These are phyloP conservation scores for Nesogale talazaci DNA, from an alignment of 2,113 vertebrate genomes.

Conservation along the genomic window DNA sequence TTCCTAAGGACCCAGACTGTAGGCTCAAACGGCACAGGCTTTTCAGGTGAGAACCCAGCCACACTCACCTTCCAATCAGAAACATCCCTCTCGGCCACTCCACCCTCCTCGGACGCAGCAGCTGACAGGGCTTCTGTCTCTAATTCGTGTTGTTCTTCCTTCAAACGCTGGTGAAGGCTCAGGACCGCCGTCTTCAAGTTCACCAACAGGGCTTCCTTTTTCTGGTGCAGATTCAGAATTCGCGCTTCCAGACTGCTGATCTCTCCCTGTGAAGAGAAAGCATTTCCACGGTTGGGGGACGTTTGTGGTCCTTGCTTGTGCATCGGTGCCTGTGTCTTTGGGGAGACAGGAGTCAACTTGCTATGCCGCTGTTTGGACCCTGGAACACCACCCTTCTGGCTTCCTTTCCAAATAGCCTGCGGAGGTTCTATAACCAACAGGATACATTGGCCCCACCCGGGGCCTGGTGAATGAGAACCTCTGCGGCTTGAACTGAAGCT, in stretches of 20 bases:
- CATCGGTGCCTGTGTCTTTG: not conserved
- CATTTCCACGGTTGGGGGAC: not conserved
- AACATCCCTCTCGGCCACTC: constrained; percentile 47
- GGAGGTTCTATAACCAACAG: not conserved
- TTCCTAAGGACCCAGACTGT: not conserved
- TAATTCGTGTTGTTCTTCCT: constrained; percentile 76
- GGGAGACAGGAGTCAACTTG: no score
- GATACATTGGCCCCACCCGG: not conserved
- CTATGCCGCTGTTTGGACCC: not conserved
- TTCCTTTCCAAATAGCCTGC: not conserved
- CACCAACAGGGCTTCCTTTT: constrained; percentile 83
- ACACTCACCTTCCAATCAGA: constrained; percentile 81
- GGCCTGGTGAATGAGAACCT: not conserved
- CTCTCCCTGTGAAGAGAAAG: constrained; percentile 80
- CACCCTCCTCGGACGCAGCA: constrained; percentile 48
- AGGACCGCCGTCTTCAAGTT: constrained; percentile 81
- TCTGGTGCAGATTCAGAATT: constrained; percentile 85
- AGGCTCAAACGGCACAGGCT: not conserved
- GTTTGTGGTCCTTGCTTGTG: not conserved
- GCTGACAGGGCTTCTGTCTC: constrained; percentile 64
- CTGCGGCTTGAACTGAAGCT: not conserved
- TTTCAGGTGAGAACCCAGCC: not conserved
- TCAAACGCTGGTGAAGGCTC: constrained; percentile 83
- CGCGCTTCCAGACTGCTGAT: constrained; percentile 81
- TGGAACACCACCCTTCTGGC: not conserved